Base-by-base conservation (phyloP, 1,140 invertebrate genomes). In the Zophobas morio region DNA sequence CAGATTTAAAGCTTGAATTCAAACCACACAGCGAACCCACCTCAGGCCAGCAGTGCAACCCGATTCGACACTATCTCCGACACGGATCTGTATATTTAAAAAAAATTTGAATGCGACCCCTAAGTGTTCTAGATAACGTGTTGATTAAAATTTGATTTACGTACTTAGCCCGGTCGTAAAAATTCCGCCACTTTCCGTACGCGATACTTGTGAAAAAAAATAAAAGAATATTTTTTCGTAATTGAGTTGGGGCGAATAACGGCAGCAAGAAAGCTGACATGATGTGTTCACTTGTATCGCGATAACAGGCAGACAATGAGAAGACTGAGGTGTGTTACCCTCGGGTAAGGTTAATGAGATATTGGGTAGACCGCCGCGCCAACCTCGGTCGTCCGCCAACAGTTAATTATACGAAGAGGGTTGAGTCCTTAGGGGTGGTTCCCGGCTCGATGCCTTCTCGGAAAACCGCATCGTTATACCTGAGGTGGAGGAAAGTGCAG, bases 321-420 rank as follows among this genome's bases (percentile, higher is more conserved):
- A 53, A 37, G 53, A 42, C 6, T 56, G 73, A 78, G 75, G 79
- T 78, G 78, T 79, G 73, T 70, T 75, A 75, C 79, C 78, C 78
- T 66, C 60, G 60, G 60, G 60, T 32, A 36, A 66, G 60, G 60
- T 66, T 66, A 66, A 66, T 66, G 60, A 66, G 60, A 66, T 66
- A 66, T 66, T 66, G 60, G 60, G 60, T 66, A 66, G 60, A 66
- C 60, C 60, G 42, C 42, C 42, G 60, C 46, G 70, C 53, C 70
- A 72, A 72, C 70, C 53, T 56, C 66, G 39, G 66, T 49, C 66
- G 60, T 76, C 60, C 54, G 49, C 70, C 71, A 73, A 60, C 76
- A 75, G 79, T 80, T 80, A 80, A 80, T 80, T 80, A 80, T 78
- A 76, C 53, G 74, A 73, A 80, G 76, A 80, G 79, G 79, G 79